These are phyloP conservation scores for Brachypalpus laphriformis DNA, from an alignment of 2,888 invertebrate genomes.

Conservation along the genomic window DNA sequence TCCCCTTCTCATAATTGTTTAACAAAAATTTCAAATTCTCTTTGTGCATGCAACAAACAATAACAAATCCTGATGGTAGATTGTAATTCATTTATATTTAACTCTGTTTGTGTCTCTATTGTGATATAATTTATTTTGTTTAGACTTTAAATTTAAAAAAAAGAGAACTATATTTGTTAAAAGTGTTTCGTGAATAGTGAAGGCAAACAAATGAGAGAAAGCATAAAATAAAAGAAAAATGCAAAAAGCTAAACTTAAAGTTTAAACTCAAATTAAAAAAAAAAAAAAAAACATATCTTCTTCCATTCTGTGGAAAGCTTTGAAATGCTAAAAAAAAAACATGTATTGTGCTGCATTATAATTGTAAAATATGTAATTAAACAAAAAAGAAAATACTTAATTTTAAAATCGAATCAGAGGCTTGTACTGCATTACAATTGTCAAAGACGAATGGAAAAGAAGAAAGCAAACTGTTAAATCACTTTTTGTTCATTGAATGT, in stretches of 20 bases:
- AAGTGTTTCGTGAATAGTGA: constrained; percentile 20
- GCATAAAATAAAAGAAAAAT: constrained; percentile 3
- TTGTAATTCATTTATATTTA: constrained; percentile 41
- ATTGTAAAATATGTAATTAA: constrained; percentile 14
- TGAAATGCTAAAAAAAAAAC: neutral
- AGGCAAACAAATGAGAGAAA: constrained; percentile 4
- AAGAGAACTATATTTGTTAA: constrained; percentile 29
- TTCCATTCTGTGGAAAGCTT: constrained; percentile 16
- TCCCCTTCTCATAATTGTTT: constrained; percentile 4
- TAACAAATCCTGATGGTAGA: constrained; percentile 38
- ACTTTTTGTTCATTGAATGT: constrained; percentile 32
- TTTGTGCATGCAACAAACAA: constrained; percentile 44
- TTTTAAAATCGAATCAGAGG: constrained; percentile 23
- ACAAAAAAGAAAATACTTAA: constrained; percentile 3
- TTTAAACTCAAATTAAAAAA: constrained; percentile 4
- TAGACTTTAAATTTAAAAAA: constrained; percentile 68
- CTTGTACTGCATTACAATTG: constrained; percentile 14
- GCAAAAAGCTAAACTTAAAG: constrained; percentile 12
- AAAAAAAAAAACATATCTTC: constrained; percentile 47
- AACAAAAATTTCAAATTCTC: constrained; percentile 1
- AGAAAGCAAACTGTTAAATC: constrained; percentile 7
- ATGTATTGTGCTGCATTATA: neutral
- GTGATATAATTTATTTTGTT: constrained; percentile 81
- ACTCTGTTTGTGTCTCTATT: constrained; percentile 79
- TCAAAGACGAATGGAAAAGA: neutral